Evolutionary conservation across 2,797 vertebrate genomes (phyloP), one percentile per base, ranked within the genome.

Genomic region (Crax fasciolata): DNA sequence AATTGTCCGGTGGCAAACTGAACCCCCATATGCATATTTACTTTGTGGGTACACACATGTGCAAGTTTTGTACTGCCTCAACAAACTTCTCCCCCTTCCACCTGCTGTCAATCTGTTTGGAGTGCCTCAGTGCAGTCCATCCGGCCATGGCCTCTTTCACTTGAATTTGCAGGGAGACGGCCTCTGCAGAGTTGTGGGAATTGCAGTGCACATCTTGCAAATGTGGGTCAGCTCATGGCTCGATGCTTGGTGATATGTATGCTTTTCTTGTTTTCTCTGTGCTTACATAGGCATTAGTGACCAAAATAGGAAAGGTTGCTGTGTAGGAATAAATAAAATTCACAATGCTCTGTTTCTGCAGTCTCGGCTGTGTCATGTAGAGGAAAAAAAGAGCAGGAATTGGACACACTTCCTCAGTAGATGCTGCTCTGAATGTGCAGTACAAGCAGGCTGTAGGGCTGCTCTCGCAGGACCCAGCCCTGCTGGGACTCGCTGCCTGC

Each of bases 201-300:
- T 49, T 24, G 1, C 59, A 68, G 55, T 74, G 32, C 16, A 3
- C 11, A 25, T 52, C 43, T 74, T 51, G 19, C 58, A 65, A 65
- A 25, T 8, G 32, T 16, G 27, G 35, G 61, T 43, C 66, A 52
- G 57, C 23, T 48, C 17, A 46, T 27, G 48, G 32, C 2, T 78
- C 46, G 25, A 17, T 48, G 15, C 43, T 46, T 15, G 23, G n/a
- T 11, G n/a, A 12, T 9, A 30, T 0, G 0, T 12, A 32, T 2
- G 0, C 17, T 38, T 39, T 18, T 10, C n/a, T 46, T 55, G 20
- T 55, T 70, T 85, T 91, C 20, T 63, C 14, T 30, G 38, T 68
- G 51, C 61, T 84, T 59, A 41, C 3, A 4, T 16, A 72, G 68
- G 14, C 13, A 11, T 66, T 48, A 21, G 30, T 49, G 57, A 51